Base-by-base conservation (phyloP, 2,888 invertebrate species). In the Apamea crenata region DNA sequence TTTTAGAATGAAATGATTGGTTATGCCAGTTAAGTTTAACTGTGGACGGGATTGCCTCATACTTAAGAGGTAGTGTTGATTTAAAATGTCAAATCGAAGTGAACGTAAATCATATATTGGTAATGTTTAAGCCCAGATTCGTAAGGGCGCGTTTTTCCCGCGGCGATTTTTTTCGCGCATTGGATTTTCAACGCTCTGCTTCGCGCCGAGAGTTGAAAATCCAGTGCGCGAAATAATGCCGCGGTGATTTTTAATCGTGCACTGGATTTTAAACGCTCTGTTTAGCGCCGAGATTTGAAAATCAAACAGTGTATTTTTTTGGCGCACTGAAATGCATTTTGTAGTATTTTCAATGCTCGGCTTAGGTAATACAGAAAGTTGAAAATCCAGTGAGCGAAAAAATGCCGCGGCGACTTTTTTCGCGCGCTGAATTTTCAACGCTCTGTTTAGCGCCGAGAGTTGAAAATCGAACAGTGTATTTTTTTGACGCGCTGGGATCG, bases 11-110 rank as follows among this genome's bases (percentile, higher is more conserved):
- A 78, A 77, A 84, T 80, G 29, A 86, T 84, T 73, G 74, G 79
- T 73, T 80, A 77, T 73, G 74, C 77, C 63, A 71, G 70, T 72
- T 78, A 40, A 44, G 32, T 78, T 78, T 71, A 73, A 72, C 63
- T 71, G 40, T 75, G 47, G 40, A 74, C 72, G 70, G 50, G 40
- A 81, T 86, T 88, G 81, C 88, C 56, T 75, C 74, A 86, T 44
- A 81, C 40, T 82, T 86, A 75, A 84, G 69, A 88, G 65, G 72
- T 78, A 56, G 78, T 84, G 81, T 86, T 86, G 86, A 88, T 88
- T 84, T 86, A 78, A 88, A 88, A 88, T 82, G 84, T 88, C 84
- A 86, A 86, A 78, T 77, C 44, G 36, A 78, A 84, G 81, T 81
- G 84, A 86, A 88, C 81, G 88, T 79, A 77, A 84, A 88, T 86